Conservation (phyloP, 2,113 vertebrate genomes). For the Oreochromis spilurus region DNA sequence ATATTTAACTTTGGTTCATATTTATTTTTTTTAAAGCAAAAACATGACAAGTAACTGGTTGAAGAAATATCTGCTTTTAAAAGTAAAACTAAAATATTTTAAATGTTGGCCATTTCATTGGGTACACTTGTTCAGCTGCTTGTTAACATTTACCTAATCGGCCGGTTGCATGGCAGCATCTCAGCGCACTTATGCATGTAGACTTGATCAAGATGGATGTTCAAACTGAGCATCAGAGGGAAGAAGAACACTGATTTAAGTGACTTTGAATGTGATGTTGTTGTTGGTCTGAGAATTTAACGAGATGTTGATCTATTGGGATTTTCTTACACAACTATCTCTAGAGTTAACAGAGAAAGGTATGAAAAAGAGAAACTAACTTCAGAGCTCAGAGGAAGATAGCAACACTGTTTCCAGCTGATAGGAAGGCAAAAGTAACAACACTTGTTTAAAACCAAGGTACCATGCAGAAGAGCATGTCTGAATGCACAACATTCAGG, state of each 20-base stretch:
- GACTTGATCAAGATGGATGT: background rate
- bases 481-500: background rate
- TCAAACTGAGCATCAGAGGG: background rate
- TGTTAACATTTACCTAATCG: background rate
- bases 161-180: background rate
- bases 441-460: background rate
- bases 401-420: background rate
- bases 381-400: background rate
- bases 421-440: background rate
- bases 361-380: background rate
- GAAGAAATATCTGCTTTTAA: background rate
- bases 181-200: background rate
- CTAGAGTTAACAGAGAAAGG: background rate
- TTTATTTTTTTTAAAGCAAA: background rate
- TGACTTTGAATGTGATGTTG: background rate
- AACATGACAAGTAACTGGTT: background rate
- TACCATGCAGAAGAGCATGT: background rate
- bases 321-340: background rate
- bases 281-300: background rate
- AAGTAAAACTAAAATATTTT: background rate
- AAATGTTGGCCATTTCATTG: background rate
- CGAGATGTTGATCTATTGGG: background rate
- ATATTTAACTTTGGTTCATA: background rate
- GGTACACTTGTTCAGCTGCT: background rate
- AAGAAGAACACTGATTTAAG: background rate